Percentiles rank a stretch among this genome's conserved stretches.
Evolutionary conservation across 2,797 vertebrate genomes (phyloP).

Genomic region (Spondyliosoma cantharus): DNA sequence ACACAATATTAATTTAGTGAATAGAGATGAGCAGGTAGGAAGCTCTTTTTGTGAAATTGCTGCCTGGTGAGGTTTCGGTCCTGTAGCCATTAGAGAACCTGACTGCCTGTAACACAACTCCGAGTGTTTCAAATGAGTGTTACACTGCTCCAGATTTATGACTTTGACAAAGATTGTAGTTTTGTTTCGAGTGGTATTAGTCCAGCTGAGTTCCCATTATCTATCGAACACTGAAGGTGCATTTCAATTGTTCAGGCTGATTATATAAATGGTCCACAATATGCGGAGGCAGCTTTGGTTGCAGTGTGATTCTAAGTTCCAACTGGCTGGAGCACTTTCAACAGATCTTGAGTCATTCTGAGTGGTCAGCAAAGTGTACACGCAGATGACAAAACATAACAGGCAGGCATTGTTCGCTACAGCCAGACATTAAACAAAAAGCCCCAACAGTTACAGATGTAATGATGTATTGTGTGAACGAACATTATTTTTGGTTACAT

Average conservation of each 20-base stretch:
- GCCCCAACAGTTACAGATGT: background rate
- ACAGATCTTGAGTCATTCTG: conserved; percentile 22
- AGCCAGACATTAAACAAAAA: background rate
- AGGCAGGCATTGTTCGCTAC: background rate
- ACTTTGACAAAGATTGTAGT: conserved; percentile 5
- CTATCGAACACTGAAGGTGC: background rate
- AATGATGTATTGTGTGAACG: background rate
- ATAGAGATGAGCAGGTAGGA: conserved; percentile 46
- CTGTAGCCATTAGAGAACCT: conserved; percentile 29
- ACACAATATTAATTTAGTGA: conserved; percentile 59
- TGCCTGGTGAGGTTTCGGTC: conserved; percentile 37
- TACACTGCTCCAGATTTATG: conserved; percentile 9
- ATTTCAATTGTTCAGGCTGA: conserved; percentile 10
- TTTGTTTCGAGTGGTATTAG: conserved; percentile 15
- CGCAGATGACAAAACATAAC: conserved; percentile 7
- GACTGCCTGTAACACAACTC: background rate
- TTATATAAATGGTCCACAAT: conserved; percentile 24
- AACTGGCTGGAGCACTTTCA: conserved; percentile 21
- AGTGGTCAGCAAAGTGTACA: conserved; percentile 21
- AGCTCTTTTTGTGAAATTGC: conserved; percentile 43
- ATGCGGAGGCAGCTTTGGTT: background rate
- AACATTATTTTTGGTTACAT: background rate
- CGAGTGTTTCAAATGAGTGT: background rate
- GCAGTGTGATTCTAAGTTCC: conserved; percentile 12
- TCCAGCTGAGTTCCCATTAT: conserved; percentile 19